phyloP scores from a whole-genome alignment of 2,797 vertebrate species.

The Pipistrellus nathusii region DNA sequence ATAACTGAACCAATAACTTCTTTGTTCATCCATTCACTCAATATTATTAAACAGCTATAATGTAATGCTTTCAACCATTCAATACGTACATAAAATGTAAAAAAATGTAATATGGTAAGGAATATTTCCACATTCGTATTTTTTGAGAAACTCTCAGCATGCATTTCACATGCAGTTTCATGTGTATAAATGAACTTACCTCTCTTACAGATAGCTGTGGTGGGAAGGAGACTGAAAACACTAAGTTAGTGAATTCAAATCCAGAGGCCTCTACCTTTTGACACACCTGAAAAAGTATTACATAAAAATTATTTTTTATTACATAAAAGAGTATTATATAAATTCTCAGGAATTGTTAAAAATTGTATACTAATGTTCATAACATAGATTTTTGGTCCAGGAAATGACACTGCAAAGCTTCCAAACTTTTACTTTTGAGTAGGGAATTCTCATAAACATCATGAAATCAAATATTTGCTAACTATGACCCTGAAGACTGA shows the following conservation, averaged over 20 bases:
- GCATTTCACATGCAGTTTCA: background rate
- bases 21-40: conserved; percentile 41
- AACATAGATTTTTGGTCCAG: background rate
- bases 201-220: conserved; percentile 97
- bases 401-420: conserved; percentile 11
- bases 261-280: conserved; percentile 90
- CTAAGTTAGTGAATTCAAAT: conserved; percentile 93
- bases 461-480: conserved; percentile 47
- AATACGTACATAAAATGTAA: conserved; percentile 15
- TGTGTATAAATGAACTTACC: conserved; percentile 87
- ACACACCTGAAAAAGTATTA: conserved; percentile 89
- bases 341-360: conserved; percentile 60
- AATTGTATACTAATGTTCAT: conserved; percentile 42
- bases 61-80: conserved; percentile 40
- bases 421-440: background rate
- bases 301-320: conserved; percentile 44
- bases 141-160: conserved; percentile 31
- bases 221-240: conserved; percentile 95
- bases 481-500: background rate
- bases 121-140: background rate
- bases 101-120: conserved; percentile 34
- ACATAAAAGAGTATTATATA: background rate
- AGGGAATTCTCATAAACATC: conserved; percentile 13
- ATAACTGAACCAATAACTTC: background rate
- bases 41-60: conserved; percentile 31